phyloP scores from a whole-genome alignment of 2,888 invertebrate species.

The Cheilosia urbana region DNA sequence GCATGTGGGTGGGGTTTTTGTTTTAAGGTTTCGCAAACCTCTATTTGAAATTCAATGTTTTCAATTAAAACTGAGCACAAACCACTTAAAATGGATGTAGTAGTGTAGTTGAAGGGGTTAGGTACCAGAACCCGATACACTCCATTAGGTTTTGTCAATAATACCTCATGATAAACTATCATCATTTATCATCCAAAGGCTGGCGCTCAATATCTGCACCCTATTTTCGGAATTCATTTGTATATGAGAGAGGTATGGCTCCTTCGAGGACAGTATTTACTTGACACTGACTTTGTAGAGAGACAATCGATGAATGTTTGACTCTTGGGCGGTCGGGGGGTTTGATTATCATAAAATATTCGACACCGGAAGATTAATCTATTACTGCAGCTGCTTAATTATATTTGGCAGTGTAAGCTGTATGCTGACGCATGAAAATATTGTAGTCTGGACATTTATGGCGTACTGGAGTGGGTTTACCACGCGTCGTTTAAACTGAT shows the following conservation, averaged over 20 bases:
- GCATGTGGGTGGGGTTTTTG: background rate
- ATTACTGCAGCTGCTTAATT: slow-evolving; percentile 25
- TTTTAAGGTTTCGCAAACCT: slow-evolving; percentile 13
- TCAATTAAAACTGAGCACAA: slow-evolving; percentile 35
- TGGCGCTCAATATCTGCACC: slow-evolving; percentile 22
- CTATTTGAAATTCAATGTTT: slow-evolving; percentile 31
- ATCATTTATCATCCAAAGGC: slow-evolving; percentile 28
- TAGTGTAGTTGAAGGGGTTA: background rate
- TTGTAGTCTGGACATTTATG: too few relatives aligned
- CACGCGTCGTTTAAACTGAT: too few relatives aligned
- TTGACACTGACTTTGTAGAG: slow-evolving; percentile 3
- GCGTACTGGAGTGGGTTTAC: too few relatives aligned
- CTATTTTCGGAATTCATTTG: background rate
- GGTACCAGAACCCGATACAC: background rate
- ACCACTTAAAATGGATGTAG: background rate
- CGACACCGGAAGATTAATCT: slow-evolving; percentile 56
- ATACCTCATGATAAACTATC: background rate
- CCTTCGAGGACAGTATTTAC: slow-evolving; percentile 12
- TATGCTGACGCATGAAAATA: too few relatives aligned
- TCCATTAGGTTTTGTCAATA: background rate
- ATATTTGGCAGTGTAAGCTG: too few relatives aligned
- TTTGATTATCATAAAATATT: slow-evolving; percentile 55
- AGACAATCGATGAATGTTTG: slow-evolving; percentile 19
- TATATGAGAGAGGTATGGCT: background rate
- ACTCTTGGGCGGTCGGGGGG: background rate